Percentiles rank a stretch among this genome's conserved stretches.
Conservation (phyloP, 2,888 invertebrate genomes). For the Cephonodes hylas region DNA sequence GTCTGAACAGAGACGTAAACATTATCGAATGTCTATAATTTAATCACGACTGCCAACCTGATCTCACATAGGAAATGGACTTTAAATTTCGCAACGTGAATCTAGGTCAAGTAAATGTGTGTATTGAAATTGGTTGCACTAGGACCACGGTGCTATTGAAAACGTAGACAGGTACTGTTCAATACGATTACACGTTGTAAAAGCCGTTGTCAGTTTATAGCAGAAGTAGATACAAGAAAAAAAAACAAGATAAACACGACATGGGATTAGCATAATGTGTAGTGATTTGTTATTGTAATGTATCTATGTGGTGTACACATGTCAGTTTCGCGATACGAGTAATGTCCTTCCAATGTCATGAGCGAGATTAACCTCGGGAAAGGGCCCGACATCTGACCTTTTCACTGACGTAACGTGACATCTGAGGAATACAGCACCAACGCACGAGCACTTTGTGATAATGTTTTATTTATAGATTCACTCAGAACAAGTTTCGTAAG, state of each 20-base stretch:
- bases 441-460: not conserved
- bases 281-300: not conserved
- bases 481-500: not conserved
- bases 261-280: not conserved
- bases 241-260: not conserved
- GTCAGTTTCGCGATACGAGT: constrained; percentile 45
- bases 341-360: constrained; percentile 51
- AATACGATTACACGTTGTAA: not conserved
- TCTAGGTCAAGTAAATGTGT: constrained; percentile 51
- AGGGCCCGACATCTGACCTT: constrained; percentile 41
- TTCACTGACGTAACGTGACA: not conserved
- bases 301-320: constrained; percentile 48
- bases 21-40: not conserved
- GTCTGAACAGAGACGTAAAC: too few species aligned
- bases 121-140: constrained; percentile 4
- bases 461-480: not conserved
- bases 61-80: constrained; percentile 31
- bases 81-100: constrained; percentile 43
- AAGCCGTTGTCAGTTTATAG: not conserved
- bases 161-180: not conserved
- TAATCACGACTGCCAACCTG: constrained; percentile 8
- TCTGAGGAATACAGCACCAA: not conserved
- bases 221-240: not conserved
- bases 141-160: not conserved
- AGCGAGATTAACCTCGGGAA: constrained; percentile 48